Evolutionary conservation across 2,113 vertebrate species (phyloP).

Genomic region (Phrynocephalus versicolor): DNA sequence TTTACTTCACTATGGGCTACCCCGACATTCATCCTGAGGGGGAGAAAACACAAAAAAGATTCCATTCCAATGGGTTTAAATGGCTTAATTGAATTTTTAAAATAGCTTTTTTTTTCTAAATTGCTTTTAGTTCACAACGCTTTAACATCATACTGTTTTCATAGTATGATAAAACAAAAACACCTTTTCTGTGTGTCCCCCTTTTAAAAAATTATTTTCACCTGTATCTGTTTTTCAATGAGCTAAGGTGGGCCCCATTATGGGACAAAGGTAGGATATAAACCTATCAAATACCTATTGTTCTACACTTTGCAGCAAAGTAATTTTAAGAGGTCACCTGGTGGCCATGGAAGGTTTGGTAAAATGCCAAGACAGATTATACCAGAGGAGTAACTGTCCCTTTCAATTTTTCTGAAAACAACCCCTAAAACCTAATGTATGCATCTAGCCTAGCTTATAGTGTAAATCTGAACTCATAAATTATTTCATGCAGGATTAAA

Average conservation of each 20-base stretch:
- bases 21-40: conserved; percentile 94
- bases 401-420: neutral
- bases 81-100: too few species aligned
- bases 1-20: conserved; percentile 97
- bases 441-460: neutral
- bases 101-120: too few species aligned
- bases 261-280: too few species aligned
- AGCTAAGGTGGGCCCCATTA: too few species aligned
- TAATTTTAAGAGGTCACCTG: neutral
- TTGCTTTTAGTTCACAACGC: neutral
- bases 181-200: too few species aligned
- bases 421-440: neutral
- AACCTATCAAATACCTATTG: neutral
- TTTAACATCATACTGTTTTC: neutral
- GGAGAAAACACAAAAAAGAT: neutral
- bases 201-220: too few species aligned
- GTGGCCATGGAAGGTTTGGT: neutral
- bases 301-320: neutral
- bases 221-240: too few species aligned
- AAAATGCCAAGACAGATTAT: neutral
- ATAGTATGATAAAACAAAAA: too few species aligned
- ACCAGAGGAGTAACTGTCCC: neutral
- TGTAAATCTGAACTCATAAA: neutral
- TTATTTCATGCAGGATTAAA: too few species aligned
- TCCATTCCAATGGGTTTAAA: too few species aligned